Conservation (phyloP, 2,888 invertebrate species). For the Blastobasis lacticolella region DNA sequence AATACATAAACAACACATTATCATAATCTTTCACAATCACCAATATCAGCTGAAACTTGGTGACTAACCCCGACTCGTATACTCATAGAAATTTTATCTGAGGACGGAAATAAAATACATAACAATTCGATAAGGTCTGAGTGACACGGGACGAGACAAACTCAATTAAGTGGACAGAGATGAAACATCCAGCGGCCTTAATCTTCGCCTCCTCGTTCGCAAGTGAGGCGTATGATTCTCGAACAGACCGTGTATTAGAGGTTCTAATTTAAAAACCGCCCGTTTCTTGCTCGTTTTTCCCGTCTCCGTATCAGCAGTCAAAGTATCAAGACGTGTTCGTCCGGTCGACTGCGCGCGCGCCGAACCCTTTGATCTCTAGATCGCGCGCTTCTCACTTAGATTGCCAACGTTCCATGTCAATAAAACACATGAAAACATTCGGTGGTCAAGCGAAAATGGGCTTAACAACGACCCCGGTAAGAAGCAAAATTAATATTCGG, state of each 20-base stretch:
- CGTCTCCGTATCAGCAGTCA: constrained; percentile 14
- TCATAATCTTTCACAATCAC: too few relatives aligned
- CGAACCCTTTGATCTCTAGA: constrained; percentile 63
- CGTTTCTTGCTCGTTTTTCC: neutral
- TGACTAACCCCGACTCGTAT: neutral
- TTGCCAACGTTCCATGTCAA: constrained; percentile 45
- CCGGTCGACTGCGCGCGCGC: constrained; percentile 40
- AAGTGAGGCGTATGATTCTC: neutral
- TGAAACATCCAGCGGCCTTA: too few relatives aligned
- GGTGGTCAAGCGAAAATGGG: neutral
- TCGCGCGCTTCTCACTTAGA: constrained; percentile 67
- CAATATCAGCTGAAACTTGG: too few relatives aligned
- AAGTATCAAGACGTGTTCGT: constrained; percentile 47
- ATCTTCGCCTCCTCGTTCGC: neutral
- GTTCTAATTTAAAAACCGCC: neutral
- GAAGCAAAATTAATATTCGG: too few relatives aligned
- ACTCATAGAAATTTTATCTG: constrained; percentile 1
- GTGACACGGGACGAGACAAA: too few relatives aligned
- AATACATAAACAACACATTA: too few relatives aligned
- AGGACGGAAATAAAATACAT: neutral
- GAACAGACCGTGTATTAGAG: neutral
- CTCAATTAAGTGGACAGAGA: too few relatives aligned
- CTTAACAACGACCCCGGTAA: too few relatives aligned
- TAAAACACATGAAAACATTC: constrained; percentile 26
- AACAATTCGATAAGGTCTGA: too few relatives aligned